These are phyloP conservation scores for Eriocheir sinensis DNA, from an alignment of 1,140 invertebrate species.

Conservation along the genomic window DNA sequence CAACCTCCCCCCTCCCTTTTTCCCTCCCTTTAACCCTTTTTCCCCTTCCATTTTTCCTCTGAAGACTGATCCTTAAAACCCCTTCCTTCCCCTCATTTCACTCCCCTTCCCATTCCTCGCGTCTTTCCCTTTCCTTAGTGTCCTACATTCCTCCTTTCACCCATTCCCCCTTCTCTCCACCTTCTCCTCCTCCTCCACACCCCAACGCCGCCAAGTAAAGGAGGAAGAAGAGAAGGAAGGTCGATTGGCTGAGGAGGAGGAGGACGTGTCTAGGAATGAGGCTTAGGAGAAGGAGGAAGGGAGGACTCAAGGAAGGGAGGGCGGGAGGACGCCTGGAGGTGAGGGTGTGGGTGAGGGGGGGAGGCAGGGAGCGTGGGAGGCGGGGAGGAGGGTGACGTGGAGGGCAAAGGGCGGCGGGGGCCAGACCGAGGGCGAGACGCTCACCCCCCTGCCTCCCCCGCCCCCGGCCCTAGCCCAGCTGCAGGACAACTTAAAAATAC, in stretches of 20 bases:
- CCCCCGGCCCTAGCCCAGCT: neutral
- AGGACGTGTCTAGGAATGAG: neutral
- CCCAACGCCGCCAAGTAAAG: neutral
- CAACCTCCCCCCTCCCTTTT: no score
- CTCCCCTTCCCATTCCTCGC: no score
- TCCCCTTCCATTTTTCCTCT: no score
- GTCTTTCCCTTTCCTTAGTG: no score
- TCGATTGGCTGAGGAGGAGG: no score
- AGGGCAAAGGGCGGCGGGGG: neutral
- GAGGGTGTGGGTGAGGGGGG: neutral
- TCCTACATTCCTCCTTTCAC: no score
- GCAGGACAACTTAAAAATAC: conserved; percentile 15
- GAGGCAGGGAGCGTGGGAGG: neutral
- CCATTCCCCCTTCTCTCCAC: no score
- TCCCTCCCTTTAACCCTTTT: no score
- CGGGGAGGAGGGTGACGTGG: neutral
- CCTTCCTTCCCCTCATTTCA: no score
- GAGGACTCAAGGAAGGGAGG: neutral
- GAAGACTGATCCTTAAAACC: no score
- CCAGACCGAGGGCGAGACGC: neutral
- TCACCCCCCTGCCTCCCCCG: neutral
- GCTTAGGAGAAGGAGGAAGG: neutral
- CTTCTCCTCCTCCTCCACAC: no score
- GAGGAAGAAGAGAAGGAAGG: neutral
- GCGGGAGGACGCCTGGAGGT: neutral